Percentiles rank a stretch among this genome's conserved stretches.
Evolutionary conservation across 2,797 vertebrate species (phyloP).

Genomic region (Ceryle rudis): DNA sequence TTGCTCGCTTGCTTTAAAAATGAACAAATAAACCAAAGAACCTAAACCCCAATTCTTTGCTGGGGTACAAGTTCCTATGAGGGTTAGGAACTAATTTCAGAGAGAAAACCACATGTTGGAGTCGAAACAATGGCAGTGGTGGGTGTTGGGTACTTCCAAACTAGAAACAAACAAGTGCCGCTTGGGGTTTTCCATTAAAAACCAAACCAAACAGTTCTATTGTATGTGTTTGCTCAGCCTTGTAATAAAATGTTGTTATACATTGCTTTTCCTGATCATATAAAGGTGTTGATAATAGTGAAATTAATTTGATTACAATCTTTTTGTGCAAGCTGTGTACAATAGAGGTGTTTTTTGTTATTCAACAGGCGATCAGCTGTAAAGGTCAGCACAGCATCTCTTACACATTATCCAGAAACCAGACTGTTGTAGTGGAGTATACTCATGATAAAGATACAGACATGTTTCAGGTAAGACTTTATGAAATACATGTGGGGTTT

Average conservation of each 20-base stretch:
- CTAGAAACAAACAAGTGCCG: background rate
- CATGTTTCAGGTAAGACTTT: constrained; percentile 95
- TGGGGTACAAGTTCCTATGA: background rate
- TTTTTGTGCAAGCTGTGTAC: background rate
- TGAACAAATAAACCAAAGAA: background rate
- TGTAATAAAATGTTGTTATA: background rate
- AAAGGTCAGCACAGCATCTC: constrained; percentile 98
- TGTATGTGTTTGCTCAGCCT: background rate
- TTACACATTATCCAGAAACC: constrained; percentile 95
- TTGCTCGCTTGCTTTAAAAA: background rate
- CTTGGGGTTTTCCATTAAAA: background rate
- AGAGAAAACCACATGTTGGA: background rate
- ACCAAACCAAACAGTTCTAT: background rate
- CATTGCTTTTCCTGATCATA: constrained; percentile 10
- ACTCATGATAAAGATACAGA: constrained; percentile 96
- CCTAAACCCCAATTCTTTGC: background rate
- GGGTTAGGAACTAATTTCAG: background rate
- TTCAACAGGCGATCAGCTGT: constrained; percentile 91
- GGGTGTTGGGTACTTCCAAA: background rate
- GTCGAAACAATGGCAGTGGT: background rate
- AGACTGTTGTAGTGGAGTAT: constrained; percentile 98
- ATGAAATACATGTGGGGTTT: background rate
- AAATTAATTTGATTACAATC: background rate
- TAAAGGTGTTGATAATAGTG: background rate
- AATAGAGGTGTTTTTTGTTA: background rate